Base-by-base conservation (phyloP, 2,113 vertebrate species). In the Anguilla rostrata region DNA sequence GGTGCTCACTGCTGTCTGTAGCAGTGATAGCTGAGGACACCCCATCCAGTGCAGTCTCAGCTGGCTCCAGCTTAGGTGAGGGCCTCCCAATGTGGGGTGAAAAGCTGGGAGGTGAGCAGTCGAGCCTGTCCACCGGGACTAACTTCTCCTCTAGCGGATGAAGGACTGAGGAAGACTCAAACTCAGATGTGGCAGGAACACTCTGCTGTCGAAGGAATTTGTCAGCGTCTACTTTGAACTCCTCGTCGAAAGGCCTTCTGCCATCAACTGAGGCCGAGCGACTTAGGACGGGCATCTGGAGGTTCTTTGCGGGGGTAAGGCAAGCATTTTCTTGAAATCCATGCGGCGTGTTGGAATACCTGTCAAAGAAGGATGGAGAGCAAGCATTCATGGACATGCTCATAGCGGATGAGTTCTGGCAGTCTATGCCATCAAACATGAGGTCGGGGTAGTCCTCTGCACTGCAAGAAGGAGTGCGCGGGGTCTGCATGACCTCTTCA, bases 401-500 rank as follows among this genome's bases (percentile, higher is more conserved):
- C 90, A 98, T 96, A n/a, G 96, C 93, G 0, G 97, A 97, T 0
- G 97, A 96, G 91, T 97, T 97, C 89, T 97, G 98, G 1, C 97
- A 97, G 91, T 99, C 98, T 0, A 97, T 92, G 0, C 96, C 96
- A 83, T 99, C 98, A 0, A 99, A 96, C 90, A 98, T 96, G 71
- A 99, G 95, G 86, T 99, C 98, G 0, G 97, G 92, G 91, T 98
- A 99, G 93, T 99, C 98, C 6, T 99, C 98, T 0, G 98, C 97
- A 90, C 97, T 98, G 92, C 98, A 99, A 0, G 98, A 98, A 0
- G 98, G 98, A 0, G 98, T 99, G 57, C 98, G 94, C 83, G 98
- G 98, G 0, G 98, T 99, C 93, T 99, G 98, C 98, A 99, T 98
- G 41, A 99, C 97, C 88, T 99, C 98, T 88, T 99, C 98, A 0